Base-by-base conservation (phyloP, 2,113 vertebrate species). In the Cyprinodon brontotheroides region DNA sequence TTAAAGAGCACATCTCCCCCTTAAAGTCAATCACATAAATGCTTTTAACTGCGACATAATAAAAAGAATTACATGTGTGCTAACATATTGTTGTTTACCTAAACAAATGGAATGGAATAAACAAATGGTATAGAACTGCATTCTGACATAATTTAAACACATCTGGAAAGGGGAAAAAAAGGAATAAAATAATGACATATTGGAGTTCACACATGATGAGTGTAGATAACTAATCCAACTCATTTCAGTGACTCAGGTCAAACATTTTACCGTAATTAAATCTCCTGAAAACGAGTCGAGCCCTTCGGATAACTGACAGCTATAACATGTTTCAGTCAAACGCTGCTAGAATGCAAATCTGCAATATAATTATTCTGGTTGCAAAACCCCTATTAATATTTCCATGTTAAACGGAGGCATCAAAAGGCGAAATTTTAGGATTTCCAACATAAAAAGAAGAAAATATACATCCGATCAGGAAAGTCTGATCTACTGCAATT, bases 141-240 rank as follows among this genome's bases (percentile, higher is more conserved):
- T 91, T 63, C 75, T 86, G 77, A 81, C 79, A 77, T 72, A 59
- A 82, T 76, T 75, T 17, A 72, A 20, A 0, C 39, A 81, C 68
- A 75, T 74, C 75, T 83, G 71, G 29, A 80, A 47, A 61, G 69
- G 69, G 29, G 41, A n/a, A 14, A 70, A 74, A 60, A 76, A 72
- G 57, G 38, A 22, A 57, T 22, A 61, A 72, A 70, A 87, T 88
- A 53, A 82, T 38, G 45, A 45, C 53, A 85, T 84, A 88, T 82
- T 75, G 43, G 71, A 78, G 86, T 91, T 91, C 83, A 80, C 73
- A 76, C 68, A 82, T 77, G 68, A 88, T 77, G 67, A 69, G 82
- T 61, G 86, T 86, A 88, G 37, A 41, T 47, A 77, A 80, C 50
- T 13, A 68, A 43, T 61, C 67, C 83, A 77, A 71, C 74, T 66